A percentile compares a stretch with the other conserved stretches of the same genome.
These are phyloP conservation scores for Donacobius atricapilla DNA, from an alignment of 2,113 vertebrate genomes.

Conservation along the genomic window DNA sequence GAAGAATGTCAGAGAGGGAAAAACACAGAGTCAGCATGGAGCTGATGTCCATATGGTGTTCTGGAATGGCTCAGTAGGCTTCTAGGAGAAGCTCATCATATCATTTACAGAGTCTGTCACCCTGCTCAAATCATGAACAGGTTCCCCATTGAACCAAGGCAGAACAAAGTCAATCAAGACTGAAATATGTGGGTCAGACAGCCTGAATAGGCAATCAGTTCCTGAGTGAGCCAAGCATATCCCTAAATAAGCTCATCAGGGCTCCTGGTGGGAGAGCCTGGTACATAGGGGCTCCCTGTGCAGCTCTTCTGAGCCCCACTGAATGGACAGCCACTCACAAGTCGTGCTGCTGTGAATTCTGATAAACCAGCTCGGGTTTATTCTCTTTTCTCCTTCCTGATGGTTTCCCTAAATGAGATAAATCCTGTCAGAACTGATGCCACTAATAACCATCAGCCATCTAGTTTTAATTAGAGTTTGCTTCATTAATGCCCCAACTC, in stretches of 20 bases:
- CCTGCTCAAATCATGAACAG: neutral
- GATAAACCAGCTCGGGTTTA: neutral
- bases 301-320: neutral
- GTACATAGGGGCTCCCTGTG: neutral
- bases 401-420: slow-evolving; percentile 55
- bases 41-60: neutral
- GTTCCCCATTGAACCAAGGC: neutral
- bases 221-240: neutral
- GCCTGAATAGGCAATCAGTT: slow-evolving; percentile 34
- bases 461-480: slow-evolving; percentile 75
- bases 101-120: neutral
- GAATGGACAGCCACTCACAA: neutral
- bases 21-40: neutral
- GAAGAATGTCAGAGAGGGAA: neutral
- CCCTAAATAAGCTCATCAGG: slow-evolving; percentile 18
- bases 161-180: slow-evolving; percentile 31
- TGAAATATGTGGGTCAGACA: slow-evolving; percentile 11
- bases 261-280: neutral
- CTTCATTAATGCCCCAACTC: slow-evolving; percentile 69
- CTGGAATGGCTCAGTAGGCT: neutral
- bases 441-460: slow-evolving; percentile 64
- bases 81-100: neutral
- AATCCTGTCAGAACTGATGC: slow-evolving; percentile 66
- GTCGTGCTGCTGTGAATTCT: slow-evolving; percentile 10
- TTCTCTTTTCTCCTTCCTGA: neutral